Evolutionary conservation across 2,797 vertebrate genomes (phyloP), one percentile per base, ranked within the genome.

Genomic region (Karalla daura): DNA sequence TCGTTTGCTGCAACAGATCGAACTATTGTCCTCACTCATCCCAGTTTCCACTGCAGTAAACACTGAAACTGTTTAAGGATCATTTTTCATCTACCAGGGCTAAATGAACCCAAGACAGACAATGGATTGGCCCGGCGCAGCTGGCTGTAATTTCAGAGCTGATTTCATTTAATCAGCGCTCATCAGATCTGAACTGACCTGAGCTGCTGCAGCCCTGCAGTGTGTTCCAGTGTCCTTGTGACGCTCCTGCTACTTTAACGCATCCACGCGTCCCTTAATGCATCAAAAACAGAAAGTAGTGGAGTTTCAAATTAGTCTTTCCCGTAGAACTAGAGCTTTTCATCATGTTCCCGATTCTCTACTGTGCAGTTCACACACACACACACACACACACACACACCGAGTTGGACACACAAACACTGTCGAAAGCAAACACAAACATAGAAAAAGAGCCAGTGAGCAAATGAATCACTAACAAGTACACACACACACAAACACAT

Each of bases 71-170:
- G 21, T 55, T 64, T n/a, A n/a, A n/a, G n/a, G n/a, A n/a, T n/a
- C n/a, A n/a, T n/a, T 17, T 44, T 12, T 17, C 18, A 6, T 61
- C 23, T 35, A 47, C 87, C 80, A 75, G 84, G 78, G 71, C 70
- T 77, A 81, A 87, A 81, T 74, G 72, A 79, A 81, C 74, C 74
- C 46, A 32, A 11, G 58, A 24, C 53, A 44, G 40, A 39, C 41
- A 80, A 67, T 69, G 59, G 74, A 76, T 68, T 74, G 75, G 41
- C 18, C 4, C 6, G 20, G 20, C 72, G 51, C 70, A 54, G 63
- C 74, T 13, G 73, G 46, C 33, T 13, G 39, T 51, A 15, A 55
- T 63, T 39, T 61, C 25, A 30, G 14, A 70, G 40, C 70, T 37
- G 28, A 80, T 87, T 80, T 77, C 2, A 65, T 86, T 85, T 70